phyloP scores from a whole-genome alignment of 2,113 vertebrate species.

The Osmerus mordax region DNA sequence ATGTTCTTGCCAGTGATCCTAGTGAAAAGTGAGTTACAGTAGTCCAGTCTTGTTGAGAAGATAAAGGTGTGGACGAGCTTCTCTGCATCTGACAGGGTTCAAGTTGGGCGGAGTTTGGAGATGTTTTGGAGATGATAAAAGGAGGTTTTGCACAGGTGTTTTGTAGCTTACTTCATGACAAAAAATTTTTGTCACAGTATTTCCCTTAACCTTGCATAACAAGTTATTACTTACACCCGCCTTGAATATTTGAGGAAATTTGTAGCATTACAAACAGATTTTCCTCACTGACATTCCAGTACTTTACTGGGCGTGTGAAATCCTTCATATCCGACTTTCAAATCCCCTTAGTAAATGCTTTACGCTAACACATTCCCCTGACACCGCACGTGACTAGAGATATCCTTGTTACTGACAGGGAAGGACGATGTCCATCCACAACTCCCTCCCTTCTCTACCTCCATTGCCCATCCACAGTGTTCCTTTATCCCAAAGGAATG shows the following conservation, averaged over 20 bases:
- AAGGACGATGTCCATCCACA: constrained; percentile 35
- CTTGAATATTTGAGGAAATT: neutral
- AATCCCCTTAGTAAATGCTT: constrained; percentile 26
- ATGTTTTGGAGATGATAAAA: no score
- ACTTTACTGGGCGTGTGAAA: constrained; percentile 2
- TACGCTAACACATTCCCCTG: constrained; percentile 18
- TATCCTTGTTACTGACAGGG: constrained; percentile 55
- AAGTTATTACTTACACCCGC: no score
- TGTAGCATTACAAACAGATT: neutral
- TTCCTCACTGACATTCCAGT: neutral
- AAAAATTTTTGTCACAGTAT: no score
- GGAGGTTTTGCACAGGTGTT: no score
- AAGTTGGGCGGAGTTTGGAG: no score
- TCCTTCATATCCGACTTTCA: constrained; percentile 19
- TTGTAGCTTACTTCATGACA: no score
- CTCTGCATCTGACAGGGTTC: no score
- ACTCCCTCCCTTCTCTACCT: neutral
- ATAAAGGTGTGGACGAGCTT: no score
- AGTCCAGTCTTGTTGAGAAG: no score
- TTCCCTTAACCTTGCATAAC: no score
- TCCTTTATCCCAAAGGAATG: neutral
- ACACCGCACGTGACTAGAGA: constrained; percentile 37
- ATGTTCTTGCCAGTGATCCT: no score
- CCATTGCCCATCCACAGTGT: constrained; percentile 2
- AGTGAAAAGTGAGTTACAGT: no score